These are phyloP conservation scores for Mesorhabditis sp. DNA, from an alignment of 2,888 invertebrate genomes.

Conservation along the genomic window DNA sequence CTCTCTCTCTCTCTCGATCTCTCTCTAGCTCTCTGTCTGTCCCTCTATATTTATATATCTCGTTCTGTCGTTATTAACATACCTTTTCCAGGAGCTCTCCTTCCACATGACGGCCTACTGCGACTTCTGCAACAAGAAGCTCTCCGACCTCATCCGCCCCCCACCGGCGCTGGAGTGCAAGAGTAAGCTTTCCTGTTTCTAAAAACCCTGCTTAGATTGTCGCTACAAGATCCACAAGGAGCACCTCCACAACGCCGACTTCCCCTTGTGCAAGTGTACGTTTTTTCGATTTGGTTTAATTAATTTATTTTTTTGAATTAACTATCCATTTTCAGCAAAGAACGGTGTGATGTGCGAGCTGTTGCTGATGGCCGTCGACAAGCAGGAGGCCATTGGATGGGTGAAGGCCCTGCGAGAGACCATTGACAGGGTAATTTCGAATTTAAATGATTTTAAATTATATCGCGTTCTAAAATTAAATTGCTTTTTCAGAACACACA, in stretches of 20 bases:
- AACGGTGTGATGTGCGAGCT: background rate
- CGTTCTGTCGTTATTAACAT: background rate
- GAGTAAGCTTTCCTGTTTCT: slow-evolving; percentile 64
- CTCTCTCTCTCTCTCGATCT: no score
- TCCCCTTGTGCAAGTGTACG: slow-evolving; percentile 40
- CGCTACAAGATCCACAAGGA: slow-evolving; percentile 77
- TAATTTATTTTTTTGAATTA: background rate
- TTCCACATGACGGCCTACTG: slow-evolving; percentile 67
- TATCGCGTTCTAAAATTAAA: no score
- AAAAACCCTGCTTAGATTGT: slow-evolving; percentile 21
- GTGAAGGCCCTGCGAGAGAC: background rate
- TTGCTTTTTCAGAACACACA: no score
- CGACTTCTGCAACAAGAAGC: slow-evolving; percentile 91
- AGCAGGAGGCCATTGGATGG: background rate
- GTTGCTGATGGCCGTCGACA: slow-evolving; percentile 5
- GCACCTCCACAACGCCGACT: slow-evolving; percentile 65
- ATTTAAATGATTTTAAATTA: background rate
- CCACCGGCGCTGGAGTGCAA: slow-evolving; percentile 95
- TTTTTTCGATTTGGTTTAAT: no score
- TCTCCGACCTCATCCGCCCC: slow-evolving; percentile 90
- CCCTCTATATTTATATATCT: background rate
- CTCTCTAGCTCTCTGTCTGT: no score
- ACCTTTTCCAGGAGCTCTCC: slow-evolving; percentile 34
- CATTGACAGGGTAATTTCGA: background rate
- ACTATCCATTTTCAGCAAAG: background rate